Evolutionary conservation across 2,113 vertebrate genomes (phyloP).

Genomic region (Varanus salvator): DNA sequence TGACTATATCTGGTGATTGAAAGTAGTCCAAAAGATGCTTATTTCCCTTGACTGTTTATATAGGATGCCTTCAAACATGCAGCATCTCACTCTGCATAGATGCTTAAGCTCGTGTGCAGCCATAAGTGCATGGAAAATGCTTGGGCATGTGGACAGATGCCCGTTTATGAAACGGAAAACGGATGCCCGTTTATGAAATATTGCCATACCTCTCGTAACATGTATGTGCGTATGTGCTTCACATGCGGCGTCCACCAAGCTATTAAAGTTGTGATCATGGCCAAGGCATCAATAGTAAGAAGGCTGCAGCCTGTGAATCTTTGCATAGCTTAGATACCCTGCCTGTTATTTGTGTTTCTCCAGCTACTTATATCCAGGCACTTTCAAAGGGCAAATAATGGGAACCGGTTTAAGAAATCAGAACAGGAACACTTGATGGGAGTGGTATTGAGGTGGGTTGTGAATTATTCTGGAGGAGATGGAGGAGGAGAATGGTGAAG

Average conservation of each 20-base stretch:
- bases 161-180: too few species aligned
- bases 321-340: not conserved
- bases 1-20: not conserved
- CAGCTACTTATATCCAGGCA: not conserved
- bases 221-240: not conserved
- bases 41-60: not conserved
- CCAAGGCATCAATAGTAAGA: not conserved
- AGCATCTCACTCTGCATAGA: not conserved
- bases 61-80: not conserved
- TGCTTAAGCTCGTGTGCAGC: not conserved
- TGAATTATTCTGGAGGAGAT: too few species aligned
- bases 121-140: not conserved
- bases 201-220: not conserved
- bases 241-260: not conserved
- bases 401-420: not conserved
- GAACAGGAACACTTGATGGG: not conserved
- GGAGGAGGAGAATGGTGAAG: too few species aligned
- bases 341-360: not conserved
- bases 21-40: not conserved
- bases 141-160: not conserved
- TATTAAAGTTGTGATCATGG: too few species aligned
- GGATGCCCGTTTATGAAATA: not conserved
- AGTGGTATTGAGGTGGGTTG: not conserved
- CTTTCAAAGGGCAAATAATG: not conserved
- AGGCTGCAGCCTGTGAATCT: not conserved